Base-by-base conservation (phyloP, 2,888 invertebrate genomes). In the Ypsolopha scabrella region DNA sequence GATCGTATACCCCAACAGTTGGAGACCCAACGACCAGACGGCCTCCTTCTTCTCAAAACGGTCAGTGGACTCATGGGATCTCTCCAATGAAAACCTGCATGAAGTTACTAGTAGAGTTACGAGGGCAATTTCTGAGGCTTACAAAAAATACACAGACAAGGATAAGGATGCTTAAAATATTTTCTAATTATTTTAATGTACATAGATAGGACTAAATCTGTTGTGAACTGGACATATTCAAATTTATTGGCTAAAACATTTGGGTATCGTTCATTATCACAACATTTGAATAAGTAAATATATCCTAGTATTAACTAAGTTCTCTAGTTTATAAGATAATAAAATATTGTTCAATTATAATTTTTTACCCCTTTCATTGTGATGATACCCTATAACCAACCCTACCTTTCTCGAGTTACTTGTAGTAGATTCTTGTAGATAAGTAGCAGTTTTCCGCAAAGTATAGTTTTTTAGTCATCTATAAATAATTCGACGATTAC, bases 1-100 rank as follows among this genome's bases (percentile, higher is more conserved):
- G 72, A 91, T 93, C 51, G 87, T 87, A 11, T 88, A 90, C 61
- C 89, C 88, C 14, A 88, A 90, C 60, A 87, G 90, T 60, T 87
- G 73, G 71, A 72, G 76, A 57, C 85, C 85, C 2, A 80, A 85
- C 48, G 72, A 64, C 24, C 70, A 68, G 9, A 85, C 83, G 1
- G 70, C 79, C 4, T 54, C 70, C 1, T 85, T 82, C 65, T 85
- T 85, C 58, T 72, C 82, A 1, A 85, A 85, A 57, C 65, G 85
- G 44, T 82, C 85, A 1, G 65, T 82, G 1, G 78, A 76, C 50
- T 67, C 73, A n/a, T 87, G 78, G 60, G 75, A 87, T 68, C 72
- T 87, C 52, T 78, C 87, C 33, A 75, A 80, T 53, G 87, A 87
- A 53, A 81, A 85, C 53, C 68, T 87, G 38, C 83, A 88, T 53